phyloP scores from a whole-genome alignment of 1,140 invertebrate genomes.

The Tetramorium parvispinum region DNA sequence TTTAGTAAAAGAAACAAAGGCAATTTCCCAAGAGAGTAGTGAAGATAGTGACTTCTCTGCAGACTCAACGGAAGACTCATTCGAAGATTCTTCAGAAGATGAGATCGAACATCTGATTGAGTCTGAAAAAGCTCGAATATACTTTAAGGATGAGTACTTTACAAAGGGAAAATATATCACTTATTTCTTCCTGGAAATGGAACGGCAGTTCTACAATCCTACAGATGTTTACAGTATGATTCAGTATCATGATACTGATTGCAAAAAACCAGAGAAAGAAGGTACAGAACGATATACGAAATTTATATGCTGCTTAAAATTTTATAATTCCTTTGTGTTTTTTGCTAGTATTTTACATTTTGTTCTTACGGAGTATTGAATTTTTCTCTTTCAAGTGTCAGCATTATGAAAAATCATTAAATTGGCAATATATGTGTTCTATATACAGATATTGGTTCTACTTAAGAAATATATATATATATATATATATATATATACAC shows the following conservation, averaged over 20 bases:
- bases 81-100: conserved; percentile 74
- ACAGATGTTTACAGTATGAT: conserved; percentile 80
- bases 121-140: conserved; percentile 67
- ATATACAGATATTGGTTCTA: conserved; percentile 5
- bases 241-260: conserved; percentile 75
- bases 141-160: conserved; percentile 80
- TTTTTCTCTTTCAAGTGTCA: background rate
- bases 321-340: conserved; percentile 64
- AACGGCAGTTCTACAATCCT: conserved; percentile 80
- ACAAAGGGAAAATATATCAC: conserved; percentile 82
- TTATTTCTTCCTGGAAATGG: conserved; percentile 83
- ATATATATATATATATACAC: too few species aligned
- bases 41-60: conserved; percentile 81
- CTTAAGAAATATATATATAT: conserved; percentile 5
- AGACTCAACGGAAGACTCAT: conserved; percentile 78
- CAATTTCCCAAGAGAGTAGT: conserved; percentile 69
- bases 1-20: conserved; percentile 69
- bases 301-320: conserved; percentile 66
- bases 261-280: conserved; percentile 70
- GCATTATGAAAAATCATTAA: conserved; percentile 14
- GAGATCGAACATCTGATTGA: conserved; percentile 72
- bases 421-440: background rate
- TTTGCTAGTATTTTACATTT: conserved; percentile 65
- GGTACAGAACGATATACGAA: conserved; percentile 74
- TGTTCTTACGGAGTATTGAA: conserved; percentile 41